phyloP scores from a whole-genome alignment of 2,888 invertebrate species.

The Disparrhopalites patrizii region DNA sequence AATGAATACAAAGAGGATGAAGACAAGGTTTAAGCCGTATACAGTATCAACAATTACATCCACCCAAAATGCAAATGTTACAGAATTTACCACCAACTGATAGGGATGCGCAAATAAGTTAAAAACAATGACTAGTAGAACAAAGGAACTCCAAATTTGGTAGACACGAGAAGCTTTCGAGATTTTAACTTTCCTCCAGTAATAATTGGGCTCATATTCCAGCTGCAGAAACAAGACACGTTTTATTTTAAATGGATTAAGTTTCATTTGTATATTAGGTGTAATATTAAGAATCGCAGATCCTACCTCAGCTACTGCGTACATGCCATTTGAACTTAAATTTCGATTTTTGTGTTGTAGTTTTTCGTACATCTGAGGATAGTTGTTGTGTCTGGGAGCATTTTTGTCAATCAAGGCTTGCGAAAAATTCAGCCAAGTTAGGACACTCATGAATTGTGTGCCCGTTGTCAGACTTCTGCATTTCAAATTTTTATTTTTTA shows the following conservation, averaged over 20 bases:
- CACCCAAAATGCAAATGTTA: neutral
- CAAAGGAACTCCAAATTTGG: conserved; percentile 7
- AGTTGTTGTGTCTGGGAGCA: neutral
- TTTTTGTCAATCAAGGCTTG: conserved; percentile 3
- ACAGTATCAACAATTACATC: conserved; percentile 15
- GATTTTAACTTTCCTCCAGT: neutral
- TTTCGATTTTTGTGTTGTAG: conserved; percentile 18
- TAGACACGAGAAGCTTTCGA: conserved; percentile 11
- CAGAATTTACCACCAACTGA: neutral
- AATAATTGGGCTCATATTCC: conserved; percentile 3
- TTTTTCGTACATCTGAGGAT: neutral
- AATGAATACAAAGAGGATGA: conserved; percentile 27
- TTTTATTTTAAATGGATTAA: too few species aligned
- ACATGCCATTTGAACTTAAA: conserved; percentile 14
- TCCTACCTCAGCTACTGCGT: conserved; percentile 17
- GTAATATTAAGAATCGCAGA: neutral
- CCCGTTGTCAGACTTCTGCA: conserved; percentile 9
- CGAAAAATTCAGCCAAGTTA: conserved; percentile 26
- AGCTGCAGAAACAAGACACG: conserved; percentile 8
- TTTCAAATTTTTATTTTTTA: too few species aligned
- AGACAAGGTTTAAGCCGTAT: conserved; percentile 21
- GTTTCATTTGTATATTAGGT: too few species aligned
- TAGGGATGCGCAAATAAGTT: conserved; percentile 6
- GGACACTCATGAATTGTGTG: conserved; percentile 32
- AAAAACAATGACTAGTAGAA: neutral